Evolutionary conservation across 2,113 vertebrate genomes (phyloP).

Genomic region (Dolichotis patagonum): DNA sequence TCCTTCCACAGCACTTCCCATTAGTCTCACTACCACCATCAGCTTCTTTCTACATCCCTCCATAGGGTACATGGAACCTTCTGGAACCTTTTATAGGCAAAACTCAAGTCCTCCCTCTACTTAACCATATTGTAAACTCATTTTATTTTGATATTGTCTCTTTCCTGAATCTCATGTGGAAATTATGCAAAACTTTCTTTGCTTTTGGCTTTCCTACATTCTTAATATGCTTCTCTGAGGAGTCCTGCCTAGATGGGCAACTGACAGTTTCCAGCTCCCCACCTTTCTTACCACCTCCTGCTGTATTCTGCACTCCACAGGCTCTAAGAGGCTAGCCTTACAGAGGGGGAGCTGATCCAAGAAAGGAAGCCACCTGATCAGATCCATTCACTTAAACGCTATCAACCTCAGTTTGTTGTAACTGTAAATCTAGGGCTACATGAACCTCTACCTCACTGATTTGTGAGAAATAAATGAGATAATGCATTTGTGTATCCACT

Average conservation of each 20-base stretch:
- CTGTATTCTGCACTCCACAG: not conserved
- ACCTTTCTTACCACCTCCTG: not conserved
- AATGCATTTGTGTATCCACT: not conserved
- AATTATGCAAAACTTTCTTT: not conserved
- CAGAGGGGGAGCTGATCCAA: not conserved
- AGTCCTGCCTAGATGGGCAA: not conserved
- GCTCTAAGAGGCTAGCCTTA: too few species aligned
- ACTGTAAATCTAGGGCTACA: not conserved
- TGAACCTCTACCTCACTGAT: not conserved
- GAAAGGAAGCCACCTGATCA: not conserved
- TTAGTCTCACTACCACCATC: not conserved
- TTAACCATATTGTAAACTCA: not conserved
- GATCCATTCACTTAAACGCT: not conserved
- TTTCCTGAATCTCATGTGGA: not conserved
- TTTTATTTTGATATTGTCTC: conserved; percentile 32
- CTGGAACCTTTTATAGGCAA: conserved; percentile 27
- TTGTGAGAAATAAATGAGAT: not conserved
- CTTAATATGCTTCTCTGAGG: not conserved
- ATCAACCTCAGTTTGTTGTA: not conserved
- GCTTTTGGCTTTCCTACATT: not conserved
- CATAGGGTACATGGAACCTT: not conserved
- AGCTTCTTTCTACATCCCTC: not conserved
- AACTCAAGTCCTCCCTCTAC: not conserved
- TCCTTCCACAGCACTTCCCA: not conserved
- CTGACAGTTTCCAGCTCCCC: not conserved